Conservation (phyloP, 1,140 invertebrate species). For the Procambarus virginalis region DNA sequence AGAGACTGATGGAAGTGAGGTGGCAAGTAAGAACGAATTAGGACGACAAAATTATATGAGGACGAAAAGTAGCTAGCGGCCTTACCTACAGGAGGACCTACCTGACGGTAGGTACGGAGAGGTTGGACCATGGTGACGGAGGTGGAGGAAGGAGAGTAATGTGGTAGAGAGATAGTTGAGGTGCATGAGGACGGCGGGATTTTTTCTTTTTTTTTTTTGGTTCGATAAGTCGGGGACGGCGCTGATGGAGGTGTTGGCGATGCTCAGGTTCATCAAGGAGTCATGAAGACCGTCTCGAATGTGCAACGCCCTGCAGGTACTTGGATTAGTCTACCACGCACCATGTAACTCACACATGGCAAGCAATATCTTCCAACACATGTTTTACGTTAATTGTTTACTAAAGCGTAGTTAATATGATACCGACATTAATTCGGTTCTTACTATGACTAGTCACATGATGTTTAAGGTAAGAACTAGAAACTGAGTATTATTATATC, state of each 20-base stretch:
- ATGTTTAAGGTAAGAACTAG: too few relatives aligned
- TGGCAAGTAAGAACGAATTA: background rate
- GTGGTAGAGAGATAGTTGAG: conserved; percentile 86
- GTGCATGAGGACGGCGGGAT: conserved; percentile 82
- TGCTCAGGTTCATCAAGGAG: conserved; percentile 82
- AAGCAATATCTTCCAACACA: too few relatives aligned
- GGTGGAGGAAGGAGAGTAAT: conserved; percentile 83
- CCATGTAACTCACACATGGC: too few relatives aligned
- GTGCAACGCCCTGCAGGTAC: conserved; percentile 80
- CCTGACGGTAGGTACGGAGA: conserved; percentile 83
- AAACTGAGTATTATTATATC: too few relatives aligned
- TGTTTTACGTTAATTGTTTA: too few relatives aligned
- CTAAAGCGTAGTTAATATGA: too few relatives aligned
- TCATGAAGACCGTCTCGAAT: conserved; percentile 86
- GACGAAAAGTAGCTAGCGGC: background rate
- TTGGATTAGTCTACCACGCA: conserved; percentile 64
- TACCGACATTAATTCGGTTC: too few relatives aligned
- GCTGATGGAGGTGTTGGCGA: conserved; percentile 86
- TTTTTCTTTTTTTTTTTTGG: too few relatives aligned
- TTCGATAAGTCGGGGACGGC: conserved; percentile 84
- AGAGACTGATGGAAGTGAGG: background rate
- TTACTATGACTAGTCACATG: too few relatives aligned
- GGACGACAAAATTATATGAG: background rate
- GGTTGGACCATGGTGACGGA: conserved; percentile 85
- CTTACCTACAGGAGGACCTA: background rate